A percentile compares a stretch with the other conserved stretches of the same genome.
Conservation (phyloP, 2,888 invertebrate species). For the Hedya salicella region DNA sequence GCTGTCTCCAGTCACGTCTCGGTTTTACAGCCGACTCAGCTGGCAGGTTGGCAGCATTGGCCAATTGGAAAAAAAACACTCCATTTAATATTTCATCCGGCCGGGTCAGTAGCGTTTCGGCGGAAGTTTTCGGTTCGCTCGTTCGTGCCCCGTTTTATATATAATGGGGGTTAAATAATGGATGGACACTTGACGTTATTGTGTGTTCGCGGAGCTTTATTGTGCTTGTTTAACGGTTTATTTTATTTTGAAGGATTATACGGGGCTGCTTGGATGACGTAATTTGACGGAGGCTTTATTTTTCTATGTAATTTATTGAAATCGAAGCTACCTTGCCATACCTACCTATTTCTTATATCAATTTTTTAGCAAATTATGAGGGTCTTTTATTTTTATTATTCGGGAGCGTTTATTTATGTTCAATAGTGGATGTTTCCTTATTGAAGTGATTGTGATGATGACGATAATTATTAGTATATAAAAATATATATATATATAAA, state of each 20-base stretch:
- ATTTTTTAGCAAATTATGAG: no score
- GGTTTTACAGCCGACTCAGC: conserved; percentile 80
- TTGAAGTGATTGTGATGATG: no score
- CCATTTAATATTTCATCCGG: conserved; percentile 74
- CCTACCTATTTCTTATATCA: not conserved
- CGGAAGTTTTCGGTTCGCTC: conserved; percentile 5
- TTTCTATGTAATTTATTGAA: not conserved
- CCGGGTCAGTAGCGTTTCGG: conserved; percentile 28
- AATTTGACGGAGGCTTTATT: not conserved
- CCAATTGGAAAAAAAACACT: conserved; percentile 77
- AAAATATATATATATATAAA: no score
- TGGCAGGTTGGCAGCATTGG: conserved; percentile 59
- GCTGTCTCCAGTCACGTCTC: conserved; percentile 70
- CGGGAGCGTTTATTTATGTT: no score
- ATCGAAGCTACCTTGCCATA: no score
- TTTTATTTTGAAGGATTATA: conserved; percentile 4
- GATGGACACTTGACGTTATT: conserved; percentile 28
- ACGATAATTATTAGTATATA: no score
- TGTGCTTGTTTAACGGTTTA: conserved; percentile 4
- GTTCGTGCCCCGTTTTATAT: conserved; percentile 1
- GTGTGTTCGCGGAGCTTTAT: conserved; percentile 14
- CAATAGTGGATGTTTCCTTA: no score
- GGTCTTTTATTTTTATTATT: no score
- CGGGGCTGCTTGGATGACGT: not conserved
- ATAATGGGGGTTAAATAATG: conserved; percentile 27